Percentiles rank a stretch among this genome's conserved stretches.
Conservation (phyloP, 2,113 vertebrate genomes). For the Psettodes erumei region DNA sequence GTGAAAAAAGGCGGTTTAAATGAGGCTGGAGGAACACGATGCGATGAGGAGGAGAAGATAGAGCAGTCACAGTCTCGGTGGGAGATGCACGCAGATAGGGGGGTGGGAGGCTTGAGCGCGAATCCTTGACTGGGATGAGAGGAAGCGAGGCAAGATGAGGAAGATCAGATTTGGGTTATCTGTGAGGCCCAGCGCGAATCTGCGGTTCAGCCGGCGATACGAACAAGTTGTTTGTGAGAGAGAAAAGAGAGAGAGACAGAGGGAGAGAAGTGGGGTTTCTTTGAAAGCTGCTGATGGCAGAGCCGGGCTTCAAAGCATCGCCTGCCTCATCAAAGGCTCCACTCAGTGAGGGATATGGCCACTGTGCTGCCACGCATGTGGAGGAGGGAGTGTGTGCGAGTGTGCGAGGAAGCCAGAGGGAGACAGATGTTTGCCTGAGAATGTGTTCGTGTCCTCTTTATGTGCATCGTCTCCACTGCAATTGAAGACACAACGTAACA, state of each 20-base stretch:
- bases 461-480: constrained; percentile 5
- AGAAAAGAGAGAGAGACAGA: constrained; percentile 18
- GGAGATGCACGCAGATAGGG: neutral
- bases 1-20: constrained; percentile 43
- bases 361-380: constrained; percentile 43
- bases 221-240: constrained; percentile 35
- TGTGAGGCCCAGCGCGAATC: constrained; percentile 45
- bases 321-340: constrained; percentile 60
- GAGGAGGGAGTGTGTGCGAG: constrained; percentile 2
- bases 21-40: constrained; percentile 51
- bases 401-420: constrained; percentile 4
- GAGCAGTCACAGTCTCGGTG: constrained; percentile 34
- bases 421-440: constrained; percentile 40
- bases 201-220: constrained; percentile 39
- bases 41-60: constrained; percentile 26
- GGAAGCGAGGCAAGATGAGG: constrained; percentile 47
- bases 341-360: constrained; percentile 49
- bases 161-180: constrained; percentile 71
- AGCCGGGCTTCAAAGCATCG: constrained; percentile 61
- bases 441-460: constrained; percentile 8
- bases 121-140: constrained; percentile 51
- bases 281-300: constrained; percentile 63
- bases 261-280: constrained; percentile 32
- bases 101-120: constrained; percentile 20
- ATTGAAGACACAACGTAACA: constrained; percentile 21